Evolutionary conservation across 64 coral and sea anemone species (phyloP).

Genomic region (Trachythela sp.): DNA sequence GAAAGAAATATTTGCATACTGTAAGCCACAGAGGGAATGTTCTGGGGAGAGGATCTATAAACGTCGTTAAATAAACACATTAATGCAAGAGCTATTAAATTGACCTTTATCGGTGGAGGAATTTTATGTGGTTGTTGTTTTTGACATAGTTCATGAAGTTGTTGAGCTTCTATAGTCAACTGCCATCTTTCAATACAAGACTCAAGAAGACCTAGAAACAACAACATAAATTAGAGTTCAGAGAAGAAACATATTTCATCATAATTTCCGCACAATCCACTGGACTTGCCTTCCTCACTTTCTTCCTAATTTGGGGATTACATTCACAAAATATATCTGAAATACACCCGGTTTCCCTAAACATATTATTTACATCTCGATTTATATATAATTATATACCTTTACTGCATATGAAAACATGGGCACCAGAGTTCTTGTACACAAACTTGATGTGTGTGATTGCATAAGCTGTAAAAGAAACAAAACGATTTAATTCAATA

Average conservation of each 20-base stretch:
- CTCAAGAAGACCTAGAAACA: background rate
- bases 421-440: background rate
- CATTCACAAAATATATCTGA: too few species aligned
- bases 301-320: too few species aligned
- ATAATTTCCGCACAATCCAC: too few species aligned
- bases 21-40: background rate
- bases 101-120: background rate
- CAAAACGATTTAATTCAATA: background rate
- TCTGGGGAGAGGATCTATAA: background rate
- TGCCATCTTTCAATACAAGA: constrained; percentile 11
- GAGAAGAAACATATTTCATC: too few species aligned
- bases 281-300: too few species aligned
- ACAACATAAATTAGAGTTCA: too few species aligned
- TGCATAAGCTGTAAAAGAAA: background rate
- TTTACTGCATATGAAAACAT: constrained; percentile 2
- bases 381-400: background rate
- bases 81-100: background rate
- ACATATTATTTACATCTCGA: background rate
- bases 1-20: background rate
- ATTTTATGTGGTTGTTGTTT: background rate
- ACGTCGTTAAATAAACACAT: too few species aligned
- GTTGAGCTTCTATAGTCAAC: background rate
- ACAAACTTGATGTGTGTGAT: constrained; percentile 11
- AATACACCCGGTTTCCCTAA: background rate
- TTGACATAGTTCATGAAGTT: constrained; percentile 18